Percentiles rank a stretch among this genome's conserved stretches.
Evolutionary conservation across 2,888 invertebrate genomes (phyloP).

Genomic region (Apamea anceps): DNA sequence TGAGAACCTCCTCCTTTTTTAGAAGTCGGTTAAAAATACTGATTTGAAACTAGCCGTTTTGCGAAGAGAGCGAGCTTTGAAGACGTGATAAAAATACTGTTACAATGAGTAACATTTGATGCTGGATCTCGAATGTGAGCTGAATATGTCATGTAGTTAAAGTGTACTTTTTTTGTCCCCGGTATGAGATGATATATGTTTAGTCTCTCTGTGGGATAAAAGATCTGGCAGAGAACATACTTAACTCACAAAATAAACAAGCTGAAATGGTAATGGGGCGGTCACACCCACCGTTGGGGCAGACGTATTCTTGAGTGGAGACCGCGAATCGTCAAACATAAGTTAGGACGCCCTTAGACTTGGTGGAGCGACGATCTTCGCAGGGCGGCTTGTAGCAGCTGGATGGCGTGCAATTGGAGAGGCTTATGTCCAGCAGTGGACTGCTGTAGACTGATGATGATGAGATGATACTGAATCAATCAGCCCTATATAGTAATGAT

Average conservation of each 20-base stretch:
- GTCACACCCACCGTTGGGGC: background rate
- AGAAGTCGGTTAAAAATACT: too few relatives aligned
- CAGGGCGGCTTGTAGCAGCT: background rate
- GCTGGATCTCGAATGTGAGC: conserved; percentile 29
- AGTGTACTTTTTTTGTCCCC: background rate
- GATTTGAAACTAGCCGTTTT: conserved; percentile 42
- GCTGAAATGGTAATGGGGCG: background rate
- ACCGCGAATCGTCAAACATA: background rate
- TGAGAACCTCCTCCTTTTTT: too few relatives aligned
- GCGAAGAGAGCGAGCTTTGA: conserved; percentile 27
- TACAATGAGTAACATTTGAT: conserved; percentile 35
- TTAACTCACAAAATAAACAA: background rate
- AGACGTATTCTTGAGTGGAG: background rate
- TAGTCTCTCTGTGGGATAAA: background rate
- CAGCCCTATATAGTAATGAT: background rate
- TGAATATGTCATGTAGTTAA: conserved; percentile 36
- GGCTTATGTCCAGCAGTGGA: background rate
- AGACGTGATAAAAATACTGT: conserved; percentile 47
- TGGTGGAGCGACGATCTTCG: background rate
- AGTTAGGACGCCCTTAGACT: background rate
- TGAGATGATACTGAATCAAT: background rate
- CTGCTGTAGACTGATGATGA: background rate
- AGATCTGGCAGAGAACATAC: background rate
- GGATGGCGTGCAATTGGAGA: background rate
- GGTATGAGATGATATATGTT: background rate